These are phyloP conservation scores for Phoeniculus purpureus DNA, from an alignment of 2,797 vertebrate genomes.

Conservation along the genomic window DNA sequence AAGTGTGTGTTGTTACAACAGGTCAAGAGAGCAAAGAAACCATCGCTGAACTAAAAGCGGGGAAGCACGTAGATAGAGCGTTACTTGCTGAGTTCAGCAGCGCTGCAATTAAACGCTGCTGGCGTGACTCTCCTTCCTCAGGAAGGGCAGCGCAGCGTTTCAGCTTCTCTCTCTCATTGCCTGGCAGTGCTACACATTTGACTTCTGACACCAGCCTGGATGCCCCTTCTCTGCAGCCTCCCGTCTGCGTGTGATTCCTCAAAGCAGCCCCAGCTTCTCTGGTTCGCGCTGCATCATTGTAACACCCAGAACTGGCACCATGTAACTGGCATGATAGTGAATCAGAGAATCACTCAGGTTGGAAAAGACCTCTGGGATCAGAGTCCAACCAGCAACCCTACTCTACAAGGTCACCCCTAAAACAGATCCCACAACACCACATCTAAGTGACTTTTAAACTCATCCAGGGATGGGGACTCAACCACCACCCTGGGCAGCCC, in stretches of 20 bases:
- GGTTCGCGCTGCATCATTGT: neutral
- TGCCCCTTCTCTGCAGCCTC: neutral
- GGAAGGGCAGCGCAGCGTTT: neutral
- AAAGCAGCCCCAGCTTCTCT: neutral
- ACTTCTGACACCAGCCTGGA: neutral
- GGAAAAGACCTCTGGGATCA: too few species aligned
- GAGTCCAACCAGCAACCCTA: too few species aligned
- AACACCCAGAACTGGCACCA: neutral
- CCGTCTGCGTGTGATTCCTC: neutral
- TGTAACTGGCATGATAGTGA: neutral
- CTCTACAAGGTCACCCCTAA: too few species aligned
- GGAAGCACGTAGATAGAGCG: neutral
- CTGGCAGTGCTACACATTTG: neutral
- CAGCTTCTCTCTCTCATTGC: neutral
- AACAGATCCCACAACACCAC: too few species aligned
- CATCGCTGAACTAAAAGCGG: constrained; percentile 12
- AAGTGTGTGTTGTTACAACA: neutral
- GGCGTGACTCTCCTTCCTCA: neutral
- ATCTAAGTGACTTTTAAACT: too few species aligned
- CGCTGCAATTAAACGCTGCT: constrained; percentile 25
- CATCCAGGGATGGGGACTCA: too few species aligned
- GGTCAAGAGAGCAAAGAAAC: constrained; percentile 7
- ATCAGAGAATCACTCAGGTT: too few species aligned
- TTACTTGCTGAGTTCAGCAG: constrained; percentile 48
- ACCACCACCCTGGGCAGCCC: too few species aligned